Percentiles rank a stretch among this genome's conserved stretches.
phyloP scores from a whole-genome alignment of 2,888 invertebrate species.

The Synergus itoensis region DNA sequence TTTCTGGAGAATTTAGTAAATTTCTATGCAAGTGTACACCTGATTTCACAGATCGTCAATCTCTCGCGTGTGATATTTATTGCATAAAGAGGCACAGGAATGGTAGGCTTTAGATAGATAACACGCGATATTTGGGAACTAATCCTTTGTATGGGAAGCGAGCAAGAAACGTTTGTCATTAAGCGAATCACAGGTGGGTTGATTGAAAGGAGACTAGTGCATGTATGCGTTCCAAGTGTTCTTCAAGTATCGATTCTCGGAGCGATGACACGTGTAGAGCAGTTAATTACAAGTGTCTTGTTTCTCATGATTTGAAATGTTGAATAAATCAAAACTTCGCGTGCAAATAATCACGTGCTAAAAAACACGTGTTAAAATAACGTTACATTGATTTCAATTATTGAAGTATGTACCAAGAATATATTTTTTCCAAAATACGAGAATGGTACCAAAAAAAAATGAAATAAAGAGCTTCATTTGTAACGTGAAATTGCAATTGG shows the following conservation, averaged over 20 bases:
- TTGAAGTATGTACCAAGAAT: not conserved
- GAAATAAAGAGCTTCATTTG: conserved; percentile 24
- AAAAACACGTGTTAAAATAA: not conserved
- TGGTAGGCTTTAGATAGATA: not conserved
- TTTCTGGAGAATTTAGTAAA: too few species aligned
- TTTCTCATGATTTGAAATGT: conserved; percentile 11
- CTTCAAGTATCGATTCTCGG: conserved; percentile 40
- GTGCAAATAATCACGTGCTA: too few species aligned
- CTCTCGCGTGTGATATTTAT: too few species aligned
- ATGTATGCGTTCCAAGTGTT: conserved; percentile 34
- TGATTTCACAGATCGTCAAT: too few species aligned
- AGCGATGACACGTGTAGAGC: conserved; percentile 38
- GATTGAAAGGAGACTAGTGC: conserved; percentile 47
- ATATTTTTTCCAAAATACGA: not conserved
- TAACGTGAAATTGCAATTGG: conserved; percentile 33
- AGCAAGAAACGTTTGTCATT: conserved; percentile 45
- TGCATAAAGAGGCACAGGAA: not conserved
- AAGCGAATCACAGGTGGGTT: conserved; percentile 45
- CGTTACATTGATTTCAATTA: not conserved
- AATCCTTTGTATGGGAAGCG: conserved; percentile 26
- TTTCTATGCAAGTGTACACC: too few species aligned
- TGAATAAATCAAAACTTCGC: not conserved
- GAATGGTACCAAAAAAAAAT: not conserved
- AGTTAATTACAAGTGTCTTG: conserved; percentile 35
- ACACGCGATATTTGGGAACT: not conserved